Percentiles rank a stretch among this genome's conserved stretches.
phyloP scores from a whole-genome alignment of 2,797 vertebrate genomes.

The Hapalemur alaotrensis region DNA sequence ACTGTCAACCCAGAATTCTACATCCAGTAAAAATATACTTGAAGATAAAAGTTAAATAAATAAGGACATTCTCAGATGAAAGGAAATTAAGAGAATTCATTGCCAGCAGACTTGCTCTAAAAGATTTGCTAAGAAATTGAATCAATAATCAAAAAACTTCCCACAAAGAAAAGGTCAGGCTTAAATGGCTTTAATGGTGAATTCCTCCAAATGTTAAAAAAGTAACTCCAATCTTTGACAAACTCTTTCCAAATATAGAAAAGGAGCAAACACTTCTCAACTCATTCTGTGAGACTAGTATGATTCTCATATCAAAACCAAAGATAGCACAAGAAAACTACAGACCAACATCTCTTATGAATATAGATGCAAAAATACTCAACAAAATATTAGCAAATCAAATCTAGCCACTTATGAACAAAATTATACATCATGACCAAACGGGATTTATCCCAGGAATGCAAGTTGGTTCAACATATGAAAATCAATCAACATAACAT shows the following conservation, averaged over 20 bases:
- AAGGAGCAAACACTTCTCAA: not conserved
- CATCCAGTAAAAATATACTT: slow-evolving; percentile 1
- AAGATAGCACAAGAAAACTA: not conserved
- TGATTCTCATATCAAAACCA: not conserved
- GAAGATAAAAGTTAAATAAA: not conserved
- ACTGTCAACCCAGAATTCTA: not conserved
- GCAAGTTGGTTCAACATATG: not conserved
- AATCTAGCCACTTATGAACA: not conserved
- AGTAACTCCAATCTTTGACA: not conserved
- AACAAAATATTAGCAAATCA: not conserved
- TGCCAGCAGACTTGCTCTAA: not conserved
- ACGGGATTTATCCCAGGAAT: not conserved
- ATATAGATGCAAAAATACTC: not conserved
- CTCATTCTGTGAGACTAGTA: not conserved
- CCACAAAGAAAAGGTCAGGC: not conserved
- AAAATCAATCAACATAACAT: not conserved
- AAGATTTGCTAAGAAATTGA: not conserved
- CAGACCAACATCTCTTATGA: not conserved
- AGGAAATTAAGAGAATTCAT: not conserved
- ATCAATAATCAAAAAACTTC: not conserved
- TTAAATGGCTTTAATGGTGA: not conserved
- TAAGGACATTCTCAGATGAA: not conserved
- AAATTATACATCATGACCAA: not conserved
- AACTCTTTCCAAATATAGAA: not conserved
- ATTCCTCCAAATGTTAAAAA: not conserved